Evolutionary conservation across 2,888 invertebrate species (phyloP), one percentile per base, ranked within the genome.

Genomic region (Mythimna loreyi): DNA sequence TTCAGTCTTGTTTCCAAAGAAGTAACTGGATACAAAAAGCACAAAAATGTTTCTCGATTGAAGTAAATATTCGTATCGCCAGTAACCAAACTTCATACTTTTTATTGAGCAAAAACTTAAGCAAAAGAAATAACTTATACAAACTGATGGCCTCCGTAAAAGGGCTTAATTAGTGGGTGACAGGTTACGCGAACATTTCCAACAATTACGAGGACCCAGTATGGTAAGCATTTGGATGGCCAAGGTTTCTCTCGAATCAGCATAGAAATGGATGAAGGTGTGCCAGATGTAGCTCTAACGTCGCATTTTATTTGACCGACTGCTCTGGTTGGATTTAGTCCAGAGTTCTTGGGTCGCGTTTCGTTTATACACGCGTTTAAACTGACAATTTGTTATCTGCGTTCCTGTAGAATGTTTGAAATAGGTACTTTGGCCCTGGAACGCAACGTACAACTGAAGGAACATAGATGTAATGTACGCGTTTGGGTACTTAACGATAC

Each of bases 161-260:
- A 63, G 81, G 78, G 56, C 76, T 60, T 78, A 71, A 80, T 78
- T 80, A 80, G 66, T 28, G 19, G 13, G 36, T 60, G 61, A 70
- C 78, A 45, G 62, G 76, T 66, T 75, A 45, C 21, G 21, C 58
- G 52, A 76, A 43, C 45, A 78, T 80, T 78, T 71, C 49, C 62
- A 78, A 75, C 59, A 66, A 75, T 75, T 80, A 76, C 19, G 40
- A 19, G 43, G 13, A 49, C 59, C 66, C 19, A 71, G 59, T 80
- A 80, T 57, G 55, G 71, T 70, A 43, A 70, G 52, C 33, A 8
- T 55, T 75, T 50, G 76, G 55, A 75, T 66, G n/a, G n/a, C 33
- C 81, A 66, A 80, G 78, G 71, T 60, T 25, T 60, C 43, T 53
- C 36, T 52, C 68, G 13, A 74, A 68, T 77, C 75, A 80, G 57